phyloP scores from a whole-genome alignment of 2,113 vertebrate genomes.

The Gallinago jamesoni region DNA sequence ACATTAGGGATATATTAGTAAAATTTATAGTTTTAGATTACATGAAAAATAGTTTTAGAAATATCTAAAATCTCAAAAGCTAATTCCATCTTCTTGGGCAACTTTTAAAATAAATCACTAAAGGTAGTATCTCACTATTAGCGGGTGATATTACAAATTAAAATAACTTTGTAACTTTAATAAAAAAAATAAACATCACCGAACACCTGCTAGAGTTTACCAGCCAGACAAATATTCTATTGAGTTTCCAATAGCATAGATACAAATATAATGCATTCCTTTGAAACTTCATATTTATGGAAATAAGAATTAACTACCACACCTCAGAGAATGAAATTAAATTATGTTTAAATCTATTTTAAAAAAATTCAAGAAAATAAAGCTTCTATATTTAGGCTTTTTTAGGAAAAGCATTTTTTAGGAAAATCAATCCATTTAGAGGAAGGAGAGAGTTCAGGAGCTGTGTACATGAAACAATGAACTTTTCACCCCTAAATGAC shows the following conservation, averaged over 20 bases:
- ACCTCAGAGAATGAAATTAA: neutral
- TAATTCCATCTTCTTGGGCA: neutral
- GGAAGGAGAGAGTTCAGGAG: neutral
- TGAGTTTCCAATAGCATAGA: neutral
- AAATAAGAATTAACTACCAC: neutral
- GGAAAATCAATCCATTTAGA: neutral
- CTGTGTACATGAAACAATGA: neutral
- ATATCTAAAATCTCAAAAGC: neutral
- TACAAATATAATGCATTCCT: neutral
- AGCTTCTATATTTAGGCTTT: neutral
- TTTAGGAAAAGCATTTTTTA: neutral
- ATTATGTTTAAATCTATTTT: neutral
- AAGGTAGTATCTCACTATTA: neutral
- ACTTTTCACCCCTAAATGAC: neutral
- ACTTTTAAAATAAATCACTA: neutral
- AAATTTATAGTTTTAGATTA: neutral
- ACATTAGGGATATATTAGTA: neutral
- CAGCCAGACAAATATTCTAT: neutral
- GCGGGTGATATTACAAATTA: neutral
- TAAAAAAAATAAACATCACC: neutral
- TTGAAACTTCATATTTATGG: neutral
- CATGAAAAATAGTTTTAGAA: neutral
- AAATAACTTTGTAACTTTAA: neutral
- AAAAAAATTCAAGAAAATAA: neutral
- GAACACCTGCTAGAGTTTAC: neutral